phyloP scores from a whole-genome alignment of 2,888 invertebrate genomes.

The Caenorhabditis becei region DNA sequence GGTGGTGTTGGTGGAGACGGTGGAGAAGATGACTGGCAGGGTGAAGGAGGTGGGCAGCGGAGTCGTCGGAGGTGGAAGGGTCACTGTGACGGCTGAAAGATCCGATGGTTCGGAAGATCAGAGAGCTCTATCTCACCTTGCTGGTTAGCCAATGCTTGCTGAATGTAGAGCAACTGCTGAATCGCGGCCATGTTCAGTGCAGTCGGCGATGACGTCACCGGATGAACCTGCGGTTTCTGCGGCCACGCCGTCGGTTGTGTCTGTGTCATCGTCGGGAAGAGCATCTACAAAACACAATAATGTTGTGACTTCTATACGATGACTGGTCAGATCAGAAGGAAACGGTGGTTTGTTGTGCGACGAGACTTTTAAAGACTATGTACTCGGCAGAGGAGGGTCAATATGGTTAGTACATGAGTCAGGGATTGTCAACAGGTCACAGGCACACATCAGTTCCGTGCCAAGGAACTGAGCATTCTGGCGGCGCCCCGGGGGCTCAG shows the following conservation, averaged over 20 bases:
- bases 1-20: constrained; percentile 16
- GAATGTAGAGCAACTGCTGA: constrained; percentile 13
- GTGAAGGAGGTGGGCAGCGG: constrained; percentile 11
- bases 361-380: neutral
- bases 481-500: no score
- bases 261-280: constrained; percentile 43
- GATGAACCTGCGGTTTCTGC: constrained; percentile 12
- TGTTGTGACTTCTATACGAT: neutral
- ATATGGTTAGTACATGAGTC: no score
- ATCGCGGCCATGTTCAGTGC: constrained; percentile 11
- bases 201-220: constrained; percentile 8
- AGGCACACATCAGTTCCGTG: no score
- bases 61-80: constrained; percentile 12
- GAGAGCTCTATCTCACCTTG: no score
- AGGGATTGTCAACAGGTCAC: no score
- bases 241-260: neutral
- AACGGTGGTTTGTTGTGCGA: neutral
- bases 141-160: constrained; percentile 28
- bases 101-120: no score
- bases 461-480: no score
- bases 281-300: constrained; percentile 24
- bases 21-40: constrained; percentile 19
- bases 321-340: neutral
- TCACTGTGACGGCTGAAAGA: neutral
- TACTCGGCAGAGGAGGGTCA: no score